Base-by-base conservation (phyloP, 2,797 vertebrate species). In the Limnodromus scolopaceus region DNA sequence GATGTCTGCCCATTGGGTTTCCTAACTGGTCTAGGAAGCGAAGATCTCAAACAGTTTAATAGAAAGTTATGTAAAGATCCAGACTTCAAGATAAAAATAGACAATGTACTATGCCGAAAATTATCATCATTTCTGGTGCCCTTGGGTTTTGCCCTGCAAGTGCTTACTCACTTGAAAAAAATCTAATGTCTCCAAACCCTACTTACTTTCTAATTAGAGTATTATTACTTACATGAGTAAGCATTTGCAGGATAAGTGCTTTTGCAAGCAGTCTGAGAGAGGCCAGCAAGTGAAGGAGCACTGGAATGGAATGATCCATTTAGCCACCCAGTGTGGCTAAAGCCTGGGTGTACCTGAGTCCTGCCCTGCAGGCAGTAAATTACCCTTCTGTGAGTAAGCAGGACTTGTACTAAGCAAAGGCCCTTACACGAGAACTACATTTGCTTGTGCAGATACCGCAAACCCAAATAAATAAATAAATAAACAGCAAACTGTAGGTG, bases 51-150 rank as follows among this genome's bases (percentile, higher is more conserved):
- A 81, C 22, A 51, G 71, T 87, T 96, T 96, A 91, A 95, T 71
- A 93, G 80, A 91, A 94, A 93, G 77, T 96, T 93, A 94, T 91
- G 94, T 91, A 94, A 95, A 95, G 83, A 92, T 94, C 68, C 68
- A 93, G 70, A 91, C 58, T 86, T 87, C 36, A 28, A 84, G 95
- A 89, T 84, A 95, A 95, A 96, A 95, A 95, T 89, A 96, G 93
- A 32, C n/a, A 60, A 66, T 43, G 41, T 80, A 61, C 80, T 71
- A 34, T 78, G 49, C 57, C 84, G 49, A 94, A 92, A 87, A 85
- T 87, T 63, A 61, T 85, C 30, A 58, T 68, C 6, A 14, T 77
- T 91, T 92, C 71, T 92, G 78, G 39, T 93, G 77, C 76, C 93
- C 92, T 92, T 94, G 89, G 86, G 81, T 84, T 94, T 93, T 92